These are phyloP conservation scores for Erethizon dorsatum DNA, from an alignment of 2,797 vertebrate genomes.

Conservation along the genomic window DNA sequence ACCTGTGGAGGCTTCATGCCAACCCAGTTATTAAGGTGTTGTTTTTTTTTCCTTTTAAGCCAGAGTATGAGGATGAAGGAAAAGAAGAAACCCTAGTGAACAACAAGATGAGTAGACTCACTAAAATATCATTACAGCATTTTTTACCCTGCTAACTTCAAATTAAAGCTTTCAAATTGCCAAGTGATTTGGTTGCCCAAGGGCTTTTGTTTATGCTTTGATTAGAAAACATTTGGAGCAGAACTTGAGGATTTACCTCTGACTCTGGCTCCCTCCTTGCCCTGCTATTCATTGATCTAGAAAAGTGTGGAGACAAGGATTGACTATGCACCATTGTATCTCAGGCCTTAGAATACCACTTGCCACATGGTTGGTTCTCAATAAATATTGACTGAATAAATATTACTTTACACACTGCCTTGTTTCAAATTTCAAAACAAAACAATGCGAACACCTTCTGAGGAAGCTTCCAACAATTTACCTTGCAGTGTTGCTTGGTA, in stretches of 20 bases:
- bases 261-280: not conserved
- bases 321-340: not conserved
- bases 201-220: not conserved
- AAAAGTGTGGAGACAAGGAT: not conserved
- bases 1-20: not conserved
- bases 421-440: conserved; percentile 15
- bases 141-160: not conserved
- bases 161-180: not conserved
- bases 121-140: not conserved
- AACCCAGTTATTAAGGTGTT: not conserved
- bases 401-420: not conserved
- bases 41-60: not conserved
- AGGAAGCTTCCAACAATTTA: not conserved
- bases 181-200: not conserved
- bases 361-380: not conserved
- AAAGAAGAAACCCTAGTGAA: not conserved
- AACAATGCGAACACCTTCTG: not conserved
- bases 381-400: not conserved
- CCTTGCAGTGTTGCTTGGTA: not conserved
- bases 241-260: not conserved
- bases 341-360: not conserved
- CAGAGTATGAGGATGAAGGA: not conserved
- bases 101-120: not conserved
- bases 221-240: not conserved
- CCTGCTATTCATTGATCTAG: not conserved